Evolutionary conservation across 2,113 vertebrate species (phyloP).

Genomic region (Sisor rabdophorus): DNA sequence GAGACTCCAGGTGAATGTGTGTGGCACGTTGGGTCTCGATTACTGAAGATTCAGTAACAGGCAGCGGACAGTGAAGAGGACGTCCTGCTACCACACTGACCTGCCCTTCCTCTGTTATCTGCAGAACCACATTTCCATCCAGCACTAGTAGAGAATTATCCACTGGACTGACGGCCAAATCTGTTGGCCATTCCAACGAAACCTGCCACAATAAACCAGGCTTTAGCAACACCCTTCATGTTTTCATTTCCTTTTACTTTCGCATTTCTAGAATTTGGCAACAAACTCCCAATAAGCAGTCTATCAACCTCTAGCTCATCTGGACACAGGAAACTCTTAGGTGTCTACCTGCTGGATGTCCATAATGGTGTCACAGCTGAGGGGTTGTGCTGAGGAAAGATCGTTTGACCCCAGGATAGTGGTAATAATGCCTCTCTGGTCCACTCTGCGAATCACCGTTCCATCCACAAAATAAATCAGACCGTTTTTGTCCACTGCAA

Average conservation of each 20-base stretch:
- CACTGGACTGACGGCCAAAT: slow-evolving; percentile 92
- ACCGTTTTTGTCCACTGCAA: slow-evolving; percentile 90
- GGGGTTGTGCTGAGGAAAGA: slow-evolving; percentile 88
- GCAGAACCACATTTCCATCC: slow-evolving; percentile 92
- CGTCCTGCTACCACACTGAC: slow-evolving; percentile 90
- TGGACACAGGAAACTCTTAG: too few species aligned
- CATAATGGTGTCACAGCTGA: slow-evolving; percentile 96
- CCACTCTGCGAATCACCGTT: slow-evolving; percentile 94
- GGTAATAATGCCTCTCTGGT: slow-evolving; percentile 93
- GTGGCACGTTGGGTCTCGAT: slow-evolving; percentile 78
- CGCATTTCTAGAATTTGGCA: too few species aligned
- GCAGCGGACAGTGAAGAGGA: slow-evolving; percentile 88
- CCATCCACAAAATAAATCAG: slow-evolving; percentile 97
- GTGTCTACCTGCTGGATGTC: slow-evolving; percentile 90
- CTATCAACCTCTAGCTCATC: too few species aligned
- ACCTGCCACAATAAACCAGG: slow-evolving; percentile 67
- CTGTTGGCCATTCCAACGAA: slow-evolving; percentile 95
- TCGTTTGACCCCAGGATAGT: slow-evolving; percentile 95
- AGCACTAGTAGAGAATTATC: slow-evolving; percentile 95
- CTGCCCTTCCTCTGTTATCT: slow-evolving; percentile 91
- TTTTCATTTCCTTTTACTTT: too few species aligned
- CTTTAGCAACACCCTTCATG: not conserved
- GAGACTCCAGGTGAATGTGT: slow-evolving; percentile 86
- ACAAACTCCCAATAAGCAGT: too few species aligned
- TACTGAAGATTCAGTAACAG: slow-evolving; percentile 74